A percentile compares a stretch with the other conserved stretches of the same genome.
phyloP scores from a whole-genome alignment of 1,140 invertebrate genomes.

The Phthorimaea operculella region DNA sequence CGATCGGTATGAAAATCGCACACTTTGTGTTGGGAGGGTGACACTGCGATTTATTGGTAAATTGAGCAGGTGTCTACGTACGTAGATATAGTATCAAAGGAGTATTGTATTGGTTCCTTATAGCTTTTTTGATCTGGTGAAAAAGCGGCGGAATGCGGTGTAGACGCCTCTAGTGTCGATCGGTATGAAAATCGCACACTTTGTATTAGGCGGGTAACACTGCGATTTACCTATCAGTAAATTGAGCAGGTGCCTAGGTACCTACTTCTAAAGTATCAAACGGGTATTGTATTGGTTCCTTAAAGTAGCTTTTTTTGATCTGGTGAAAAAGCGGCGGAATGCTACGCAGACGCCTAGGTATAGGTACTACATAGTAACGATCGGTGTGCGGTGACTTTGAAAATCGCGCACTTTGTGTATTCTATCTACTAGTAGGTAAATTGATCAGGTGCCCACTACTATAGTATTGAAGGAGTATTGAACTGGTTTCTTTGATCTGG shows the following conservation, averaged over 20 bases:
- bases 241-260: background rate
- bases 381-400: too few relatives aligned
- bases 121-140: too few relatives aligned
- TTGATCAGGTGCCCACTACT: background rate
- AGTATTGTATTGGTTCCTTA: too few relatives aligned
- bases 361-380: conserved; percentile 48
- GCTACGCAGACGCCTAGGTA: conserved; percentile 31
- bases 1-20: conserved; percentile 28
- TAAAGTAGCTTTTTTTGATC: too few relatives aligned
- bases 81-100: too few relatives aligned
- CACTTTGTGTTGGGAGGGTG: too few relatives aligned
- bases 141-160: conserved; percentile 45
- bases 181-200: conserved; percentile 22
- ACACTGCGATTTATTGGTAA: too few relatives aligned
- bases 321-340: conserved; percentile 48
- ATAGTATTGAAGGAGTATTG: too few relatives aligned
- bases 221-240: background rate
- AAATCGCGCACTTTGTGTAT: background rate
- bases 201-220: background rate
- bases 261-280: too few relatives aligned
- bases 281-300: too few relatives aligned
- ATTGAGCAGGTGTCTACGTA: background rate
- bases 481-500: too few relatives aligned
- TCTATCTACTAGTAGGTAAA: background rate
- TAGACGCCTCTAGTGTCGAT: conserved; percentile 39